Base-by-base conservation (phyloP, 1,140 invertebrate genomes). In the Drosophila nannoptera region DNA sequence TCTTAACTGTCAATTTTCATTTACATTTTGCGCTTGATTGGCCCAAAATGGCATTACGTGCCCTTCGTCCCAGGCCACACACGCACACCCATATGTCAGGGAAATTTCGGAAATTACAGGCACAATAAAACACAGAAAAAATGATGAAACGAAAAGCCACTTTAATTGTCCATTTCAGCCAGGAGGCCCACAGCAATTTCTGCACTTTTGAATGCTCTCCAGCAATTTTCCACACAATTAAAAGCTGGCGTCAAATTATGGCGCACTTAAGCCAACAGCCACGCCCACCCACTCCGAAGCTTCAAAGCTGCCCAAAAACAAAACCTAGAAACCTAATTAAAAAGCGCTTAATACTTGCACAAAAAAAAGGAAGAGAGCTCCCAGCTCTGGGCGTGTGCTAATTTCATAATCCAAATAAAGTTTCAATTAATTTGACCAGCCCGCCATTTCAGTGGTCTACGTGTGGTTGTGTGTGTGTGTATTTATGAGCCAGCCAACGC, bases 341-440 rank as follows among this genome's bases (percentile, higher is more conserved):
- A 82, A 82, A 78, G 66, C 74, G 78, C 78, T 82, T 78, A 83
- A 78, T 82, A 43, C 69, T 38, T 48, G 43, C n/a, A 11, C 2
- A 31, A 14, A 33, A 33, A 50, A 50, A 50, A 50, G 35, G 14
- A 63, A 52, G 14, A 63, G 61, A 54, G 59, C 66, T 33, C 50
- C 49, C 64, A 48, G 68, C 71, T 64, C 58, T 82, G 78, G 67
- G 48, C 78, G 64, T 75, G 78, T 75, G 78, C 78, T 82, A 83
- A 82, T 83, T 82, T 78, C 67, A 82, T 82, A 82, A 82, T 78
- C 78, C 78, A 78, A 82, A 82, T 82, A 82, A 82, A 82, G 78
- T 82, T 82, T 82, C 78, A 82, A 82, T 78, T 83, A 83, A 78
- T 83, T 83, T 78, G 60, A 50, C 66, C 67, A 69, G 60, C 46